Evolutionary conservation across 2,113 vertebrate species (phyloP), one percentile per base, ranked within the genome.

Genomic region (Sylvilagus bachmani): DNA sequence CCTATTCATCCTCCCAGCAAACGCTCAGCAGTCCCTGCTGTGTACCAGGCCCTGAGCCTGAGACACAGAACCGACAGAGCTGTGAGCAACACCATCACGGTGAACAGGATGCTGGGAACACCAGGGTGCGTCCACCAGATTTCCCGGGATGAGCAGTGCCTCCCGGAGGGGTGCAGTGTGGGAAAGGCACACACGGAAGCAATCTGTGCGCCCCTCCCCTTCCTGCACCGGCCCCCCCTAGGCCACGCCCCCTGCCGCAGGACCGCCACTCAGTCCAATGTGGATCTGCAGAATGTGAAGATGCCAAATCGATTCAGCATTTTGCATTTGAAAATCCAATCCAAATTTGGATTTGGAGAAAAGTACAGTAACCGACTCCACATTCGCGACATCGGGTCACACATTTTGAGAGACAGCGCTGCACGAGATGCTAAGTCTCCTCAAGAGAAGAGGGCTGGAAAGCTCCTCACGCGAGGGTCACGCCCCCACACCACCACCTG

Each of bases 361-460:
- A 91, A 75, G 78, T 55, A 53, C 53, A 90, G 73, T 83, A 31
- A 94, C 62, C 78, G 51, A 94, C 12, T 94, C 66, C 44, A 95
- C 29, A 77, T 53, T 73, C 55, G 87, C 71, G 78, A 95, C 96
- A 95, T 55, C 93, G 49, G 89, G 55, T 81, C 83, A 89, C 33
- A 83, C 74, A 73, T 70, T 91, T 96, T 92, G 74, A 71, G 5
- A 89, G 73, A 86, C 92, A 87, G 36, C 64, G 17, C 86, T 95
- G 95, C 77, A 80, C 80, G 38, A 51, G 95, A 93, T 81, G 25
- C 79, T 83, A 24, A 38, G n/a, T 62, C 69, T 90, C 84, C 95
- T 87, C 66, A 93, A 94, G 86, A 77, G 71, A 96, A 90, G 94
- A 79, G 69, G 61, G 51, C 66, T 86, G 89, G 69, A 16, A 80